Base-by-base conservation (phyloP, 2,113 vertebrate genomes). In the Seriola dumerili region DNA sequence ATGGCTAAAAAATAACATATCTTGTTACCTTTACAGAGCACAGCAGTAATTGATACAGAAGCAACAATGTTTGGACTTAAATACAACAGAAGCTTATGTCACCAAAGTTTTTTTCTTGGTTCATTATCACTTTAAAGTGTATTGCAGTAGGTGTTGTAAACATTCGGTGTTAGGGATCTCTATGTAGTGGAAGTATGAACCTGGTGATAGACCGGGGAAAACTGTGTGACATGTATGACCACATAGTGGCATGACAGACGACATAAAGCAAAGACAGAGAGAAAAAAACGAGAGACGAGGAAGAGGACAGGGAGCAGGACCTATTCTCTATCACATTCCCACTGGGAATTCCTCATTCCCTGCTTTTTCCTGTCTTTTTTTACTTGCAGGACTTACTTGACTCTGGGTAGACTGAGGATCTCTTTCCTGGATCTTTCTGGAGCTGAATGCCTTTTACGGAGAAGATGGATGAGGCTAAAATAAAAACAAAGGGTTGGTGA, bases 351-450 rank as follows among this genome's bases (percentile, higher is more conserved):
- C 65, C 40, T 82, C 16, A 25, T 29, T 58, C 23, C 23, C 7
- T 42, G 8, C 25, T 21, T 46, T 17, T 67, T 19, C 2, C 12
- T 11, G 42, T 21, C 44, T 42, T 29, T 40, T 25, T 25, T 25
- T 23, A 72, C 23, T 23, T 62, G 21, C 19, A 32, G 50, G 17
- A 91, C 93, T 95, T 85, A 96, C 96, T 92, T 89, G 94, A 90
- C 54, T 96, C 96, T 46, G 94, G 90, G 78, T 91, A 93, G 52
- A 90, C 75, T 5, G 91, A 90, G 4, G 95, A 93, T 78, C 95
- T 95, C 90, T 96, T 96, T n/a, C 96, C 96, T 16, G 95, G 96
- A 78, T 96, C 96, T 86, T 74, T 95, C 86, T 96, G 95, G 11
- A 96, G 94, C 67, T 95, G 94, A 61, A 96, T 94, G 40, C 93